phyloP scores from a whole-genome alignment of 1,140 invertebrate genomes.

The Drepana arcuata region DNA sequence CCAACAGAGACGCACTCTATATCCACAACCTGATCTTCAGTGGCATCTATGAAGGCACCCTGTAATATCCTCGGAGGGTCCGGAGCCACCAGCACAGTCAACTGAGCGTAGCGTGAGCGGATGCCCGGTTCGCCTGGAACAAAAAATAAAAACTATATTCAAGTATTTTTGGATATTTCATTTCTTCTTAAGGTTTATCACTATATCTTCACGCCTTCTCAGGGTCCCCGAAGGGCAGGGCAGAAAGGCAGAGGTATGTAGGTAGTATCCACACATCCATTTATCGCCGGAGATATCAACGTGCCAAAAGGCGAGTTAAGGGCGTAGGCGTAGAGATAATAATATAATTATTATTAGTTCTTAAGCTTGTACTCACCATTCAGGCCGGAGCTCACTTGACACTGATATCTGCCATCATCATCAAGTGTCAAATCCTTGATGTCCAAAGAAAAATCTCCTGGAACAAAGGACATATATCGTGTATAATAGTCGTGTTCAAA shows the following conservation, averaged over 20 bases:
- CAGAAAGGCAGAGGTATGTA: no score
- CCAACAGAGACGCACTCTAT: slow-evolving; percentile 91
- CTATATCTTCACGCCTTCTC: no score
- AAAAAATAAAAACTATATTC: no score
- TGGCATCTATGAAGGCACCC: slow-evolving; percentile 85
- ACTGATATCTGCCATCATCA: slow-evolving; percentile 92
- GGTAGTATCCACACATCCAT: no score
- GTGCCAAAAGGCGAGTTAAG: no score
- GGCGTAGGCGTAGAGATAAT: no score
- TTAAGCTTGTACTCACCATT: slow-evolving; percentile 53
- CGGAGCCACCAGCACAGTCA: slow-evolving; percentile 90
- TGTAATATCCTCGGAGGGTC: slow-evolving; percentile 89
- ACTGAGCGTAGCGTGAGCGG: slow-evolving; percentile 83
- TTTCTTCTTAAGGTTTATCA: no score
- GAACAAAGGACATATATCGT: slow-evolving; percentile 43
- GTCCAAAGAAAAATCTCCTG: slow-evolving; percentile 89
- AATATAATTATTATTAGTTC: no score
- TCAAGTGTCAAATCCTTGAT: slow-evolving; percentile 90
- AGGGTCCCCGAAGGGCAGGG: no score
- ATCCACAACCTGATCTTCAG: slow-evolving; percentile 89
- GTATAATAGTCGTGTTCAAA: no score
- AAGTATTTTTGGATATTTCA: no score
- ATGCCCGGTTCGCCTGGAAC: slow-evolving; percentile 78
- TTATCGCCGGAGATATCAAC: no score
- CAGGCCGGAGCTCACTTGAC: slow-evolving; percentile 79